Conservation (phyloP, 2,797 vertebrate genomes). For the Podarcis lilfordi region DNA sequence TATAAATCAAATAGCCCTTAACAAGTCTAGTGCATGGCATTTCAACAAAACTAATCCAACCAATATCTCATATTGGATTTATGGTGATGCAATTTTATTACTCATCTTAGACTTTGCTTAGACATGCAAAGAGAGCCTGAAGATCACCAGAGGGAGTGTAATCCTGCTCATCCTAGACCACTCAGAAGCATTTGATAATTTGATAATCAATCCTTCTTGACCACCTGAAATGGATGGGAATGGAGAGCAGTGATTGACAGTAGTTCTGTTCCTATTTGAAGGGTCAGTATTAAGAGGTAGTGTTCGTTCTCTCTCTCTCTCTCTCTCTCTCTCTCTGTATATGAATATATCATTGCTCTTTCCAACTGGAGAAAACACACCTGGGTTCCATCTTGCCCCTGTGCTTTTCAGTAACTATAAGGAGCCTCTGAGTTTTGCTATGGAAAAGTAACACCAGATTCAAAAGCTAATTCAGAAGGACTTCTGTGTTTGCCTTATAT, state of each 20-base stretch:
- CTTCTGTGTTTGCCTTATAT: not conserved
- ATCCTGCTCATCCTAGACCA: not conserved
- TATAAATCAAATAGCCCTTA: slow-evolving; percentile 47
- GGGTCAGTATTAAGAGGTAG: not conserved
- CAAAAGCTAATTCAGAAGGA: not conserved
- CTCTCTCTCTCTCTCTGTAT: too few relatives aligned
- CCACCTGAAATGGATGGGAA: too few relatives aligned
- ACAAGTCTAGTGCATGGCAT: slow-evolving; percentile 9
- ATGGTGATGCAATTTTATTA: slow-evolving; percentile 41
- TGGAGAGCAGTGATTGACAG: not conserved
- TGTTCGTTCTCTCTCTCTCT: too few relatives aligned
- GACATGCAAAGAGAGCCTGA: not conserved
- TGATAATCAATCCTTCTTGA: too few relatives aligned
- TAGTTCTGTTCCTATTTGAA: not conserved
- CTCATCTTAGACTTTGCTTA: not conserved
- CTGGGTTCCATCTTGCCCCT: too few relatives aligned
- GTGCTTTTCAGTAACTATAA: too few relatives aligned
- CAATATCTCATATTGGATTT: slow-evolving; percentile 43
- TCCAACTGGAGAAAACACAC: too few relatives aligned
- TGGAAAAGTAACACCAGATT: not conserved
- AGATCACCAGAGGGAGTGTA: not conserved
- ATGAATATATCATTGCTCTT: too few relatives aligned
- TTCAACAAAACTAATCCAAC: slow-evolving; percentile 43
- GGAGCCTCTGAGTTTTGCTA: not conserved
- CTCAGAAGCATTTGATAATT: not conserved